These are phyloP conservation scores for Oscheius onirici DNA, from an alignment of 2,888 invertebrate species.

Conservation along the genomic window DNA sequence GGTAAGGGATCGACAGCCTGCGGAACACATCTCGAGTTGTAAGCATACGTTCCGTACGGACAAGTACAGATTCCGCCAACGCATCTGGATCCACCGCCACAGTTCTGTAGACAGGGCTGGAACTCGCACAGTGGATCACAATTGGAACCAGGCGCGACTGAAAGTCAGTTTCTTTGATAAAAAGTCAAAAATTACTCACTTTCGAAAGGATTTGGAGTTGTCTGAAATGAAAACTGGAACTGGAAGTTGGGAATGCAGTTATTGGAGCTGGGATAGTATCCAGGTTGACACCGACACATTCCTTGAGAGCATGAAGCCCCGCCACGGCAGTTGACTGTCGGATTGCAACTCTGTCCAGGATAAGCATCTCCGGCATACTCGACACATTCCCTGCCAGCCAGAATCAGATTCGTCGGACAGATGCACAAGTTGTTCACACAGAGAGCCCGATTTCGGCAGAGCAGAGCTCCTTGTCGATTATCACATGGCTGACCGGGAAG, in stretches of 20 bases:
- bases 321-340: conserved; percentile 46
- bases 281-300: conserved; percentile 40
- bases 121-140: conserved; percentile 63
- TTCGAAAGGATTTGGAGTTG: conserved; percentile 21
- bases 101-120: conserved; percentile 52
- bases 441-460: conserved; percentile 52
- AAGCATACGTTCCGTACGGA: conserved; percentile 48
- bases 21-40: conserved; percentile 38
- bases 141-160: conserved; percentile 61
- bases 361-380: conserved; percentile 48
- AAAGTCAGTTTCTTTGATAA: not conserved
- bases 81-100: conserved; percentile 64
- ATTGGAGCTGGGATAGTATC: conserved; percentile 32
- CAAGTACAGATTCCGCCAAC: conserved; percentile 63
- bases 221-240: conserved; percentile 36
- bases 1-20: conserved; percentile 24
- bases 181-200: not conserved
- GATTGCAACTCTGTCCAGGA: conserved; percentile 54
- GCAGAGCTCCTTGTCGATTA: conserved; percentile 38
- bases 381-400: conserved; percentile 43
- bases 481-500: conserved; percentile 55
- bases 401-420: conserved; percentile 50
- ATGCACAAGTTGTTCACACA: conserved; percentile 54
- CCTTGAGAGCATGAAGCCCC: conserved; percentile 47
- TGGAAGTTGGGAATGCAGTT: conserved; percentile 37